Conservation (phyloP, 2,888 invertebrate genomes). For the Biston stratarius region DNA sequence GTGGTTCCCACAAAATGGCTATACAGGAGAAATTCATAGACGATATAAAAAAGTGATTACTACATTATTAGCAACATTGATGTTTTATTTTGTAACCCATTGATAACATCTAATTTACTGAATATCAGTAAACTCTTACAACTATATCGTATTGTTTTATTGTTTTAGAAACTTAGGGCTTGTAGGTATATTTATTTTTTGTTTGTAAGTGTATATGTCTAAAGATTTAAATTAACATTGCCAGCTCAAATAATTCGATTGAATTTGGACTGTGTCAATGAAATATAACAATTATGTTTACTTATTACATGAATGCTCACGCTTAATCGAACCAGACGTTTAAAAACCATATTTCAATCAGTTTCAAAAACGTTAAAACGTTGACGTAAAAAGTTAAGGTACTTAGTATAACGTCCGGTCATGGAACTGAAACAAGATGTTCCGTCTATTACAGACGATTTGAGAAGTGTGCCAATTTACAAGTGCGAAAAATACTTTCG, state of each 20-base stretch:
- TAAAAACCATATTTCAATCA: no score
- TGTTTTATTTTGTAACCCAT: slow-evolving; percentile 84
- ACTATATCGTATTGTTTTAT: slow-evolving; percentile 41
- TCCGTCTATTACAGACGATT: slow-evolving; percentile 19
- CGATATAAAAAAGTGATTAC: slow-evolving; percentile 50
- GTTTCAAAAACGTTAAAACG: not conserved
- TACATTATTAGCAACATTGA: slow-evolving; percentile 52
- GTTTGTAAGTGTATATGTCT: no score
- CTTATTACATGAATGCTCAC: no score
- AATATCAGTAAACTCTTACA: slow-evolving; percentile 44
- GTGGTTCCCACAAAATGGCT: slow-evolving; percentile 75
- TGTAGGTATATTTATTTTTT: no score
- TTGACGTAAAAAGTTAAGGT: not conserved
- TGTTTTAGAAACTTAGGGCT: no score
- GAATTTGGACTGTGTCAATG: no score
- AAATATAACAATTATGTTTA: no score
- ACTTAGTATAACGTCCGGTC: not conserved
- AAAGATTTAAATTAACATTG: not conserved
- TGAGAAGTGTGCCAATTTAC: slow-evolving; percentile 9
- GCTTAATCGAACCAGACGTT: no score
- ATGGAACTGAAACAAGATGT: not conserved
- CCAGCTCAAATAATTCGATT: no score
- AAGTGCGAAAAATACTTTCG: not conserved
- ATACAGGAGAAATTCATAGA: slow-evolving; percentile 72
- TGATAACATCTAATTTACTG: slow-evolving; percentile 39